Percentiles rank a stretch among this genome's conserved stretches.
These are phyloP conservation scores for Oryzias sinensis DNA, from an alignment of 2,797 vertebrate genomes.

Conservation along the genomic window DNA sequence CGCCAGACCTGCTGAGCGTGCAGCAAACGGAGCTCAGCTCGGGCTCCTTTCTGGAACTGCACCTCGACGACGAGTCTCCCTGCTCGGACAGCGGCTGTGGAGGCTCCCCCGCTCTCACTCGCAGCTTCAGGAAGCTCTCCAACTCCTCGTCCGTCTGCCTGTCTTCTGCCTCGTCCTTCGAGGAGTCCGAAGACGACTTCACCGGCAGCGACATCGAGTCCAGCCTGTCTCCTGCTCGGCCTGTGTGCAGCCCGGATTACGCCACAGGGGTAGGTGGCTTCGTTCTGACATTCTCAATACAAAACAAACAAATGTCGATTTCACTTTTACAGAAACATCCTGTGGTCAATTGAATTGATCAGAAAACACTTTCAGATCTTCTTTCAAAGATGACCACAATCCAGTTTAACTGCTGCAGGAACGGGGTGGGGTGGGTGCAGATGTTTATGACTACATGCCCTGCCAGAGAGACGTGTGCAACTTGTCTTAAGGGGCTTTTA, in stretches of 20 bases:
- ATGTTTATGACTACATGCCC: too few species aligned
- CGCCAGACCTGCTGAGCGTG: slow-evolving; percentile 24
- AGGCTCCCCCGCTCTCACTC: slow-evolving; percentile 78
- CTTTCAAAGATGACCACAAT: too few species aligned
- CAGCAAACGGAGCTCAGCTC: slow-evolving; percentile 33
- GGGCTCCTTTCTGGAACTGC: slow-evolving; percentile 57
- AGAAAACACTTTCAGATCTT: too few species aligned
- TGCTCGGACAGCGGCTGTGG: slow-evolving; percentile 85
- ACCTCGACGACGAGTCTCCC: slow-evolving; percentile 77
- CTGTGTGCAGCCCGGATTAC: slow-evolving; percentile 77
- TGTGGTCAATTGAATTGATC: too few species aligned
- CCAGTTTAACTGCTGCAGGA: too few species aligned
- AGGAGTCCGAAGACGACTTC: slow-evolving; percentile 90
- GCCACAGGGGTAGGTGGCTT: slow-evolving; percentile 77
- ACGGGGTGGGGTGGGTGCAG: too few species aligned
- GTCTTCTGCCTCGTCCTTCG: slow-evolving; percentile 89
- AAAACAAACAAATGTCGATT: too few species aligned
- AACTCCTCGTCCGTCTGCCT: slow-evolving; percentile 83
- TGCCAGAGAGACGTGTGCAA: too few species aligned
- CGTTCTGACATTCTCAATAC: too few species aligned
- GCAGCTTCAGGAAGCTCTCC: slow-evolving; percentile 80
- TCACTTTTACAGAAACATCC: too few species aligned
- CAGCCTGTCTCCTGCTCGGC: slow-evolving; percentile 66
- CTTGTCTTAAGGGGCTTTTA: too few species aligned
- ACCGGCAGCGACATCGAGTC: slow-evolving; percentile 79